Conservation (phyloP, 2,113 vertebrate genomes). For the Neolamprologus ventralis region DNA sequence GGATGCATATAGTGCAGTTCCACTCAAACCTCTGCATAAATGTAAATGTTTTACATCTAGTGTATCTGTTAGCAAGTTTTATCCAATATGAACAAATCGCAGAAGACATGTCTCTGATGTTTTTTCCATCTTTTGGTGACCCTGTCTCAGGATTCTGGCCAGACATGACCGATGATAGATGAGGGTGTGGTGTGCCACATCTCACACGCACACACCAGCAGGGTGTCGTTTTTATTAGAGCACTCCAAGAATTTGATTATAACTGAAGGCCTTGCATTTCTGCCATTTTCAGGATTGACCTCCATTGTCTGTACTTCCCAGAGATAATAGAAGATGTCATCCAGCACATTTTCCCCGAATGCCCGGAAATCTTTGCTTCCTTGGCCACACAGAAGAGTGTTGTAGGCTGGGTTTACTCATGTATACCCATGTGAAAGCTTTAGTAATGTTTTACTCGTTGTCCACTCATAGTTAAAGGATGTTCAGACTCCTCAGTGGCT, state of each 20-base stretch:
- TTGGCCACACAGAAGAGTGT: background rate
- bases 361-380: background rate
- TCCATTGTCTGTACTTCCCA: background rate
- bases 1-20: background rate
- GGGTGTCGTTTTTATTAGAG: background rate
- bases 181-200: background rate
- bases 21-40: background rate
- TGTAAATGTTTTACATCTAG: background rate
- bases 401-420: background rate
- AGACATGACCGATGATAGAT: background rate
- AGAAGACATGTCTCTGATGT: background rate
- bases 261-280: background rate
- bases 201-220: background rate
- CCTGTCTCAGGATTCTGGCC: background rate
- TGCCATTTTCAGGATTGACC: accelerated
- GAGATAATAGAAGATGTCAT: background rate
- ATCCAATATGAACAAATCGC: background rate
- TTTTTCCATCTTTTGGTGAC: background rate
- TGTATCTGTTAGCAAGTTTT: background rate
- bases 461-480: background rate
- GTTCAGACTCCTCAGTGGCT: background rate
- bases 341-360: background rate
- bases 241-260: background rate
- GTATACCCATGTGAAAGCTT: no score
- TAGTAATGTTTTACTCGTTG: background rate